phyloP scores from a whole-genome alignment of 2,113 vertebrate genomes.

The Cairina moschata region DNA sequence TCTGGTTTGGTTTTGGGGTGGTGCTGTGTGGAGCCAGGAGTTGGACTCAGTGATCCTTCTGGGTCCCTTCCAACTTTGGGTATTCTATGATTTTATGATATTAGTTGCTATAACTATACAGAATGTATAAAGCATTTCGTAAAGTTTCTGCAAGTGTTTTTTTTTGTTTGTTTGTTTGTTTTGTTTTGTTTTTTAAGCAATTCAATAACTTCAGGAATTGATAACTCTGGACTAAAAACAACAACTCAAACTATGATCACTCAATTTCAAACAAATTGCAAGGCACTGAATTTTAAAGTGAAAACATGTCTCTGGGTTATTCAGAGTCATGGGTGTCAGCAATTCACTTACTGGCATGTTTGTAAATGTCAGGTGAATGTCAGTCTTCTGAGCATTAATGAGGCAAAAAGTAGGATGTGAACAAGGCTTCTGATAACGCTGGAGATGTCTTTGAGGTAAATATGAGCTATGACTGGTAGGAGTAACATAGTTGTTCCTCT shows the following conservation, averaged over 20 bases:
- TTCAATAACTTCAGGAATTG: not conserved
- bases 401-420: not conserved
- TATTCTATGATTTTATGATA: not conserved
- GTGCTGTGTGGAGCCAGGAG: not conserved
- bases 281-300: not conserved
- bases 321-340: not conserved
- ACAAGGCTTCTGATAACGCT: not conserved
- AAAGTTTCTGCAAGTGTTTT: not conserved
- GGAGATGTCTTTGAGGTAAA: not conserved
- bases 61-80: not conserved
- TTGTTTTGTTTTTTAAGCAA: not conserved
- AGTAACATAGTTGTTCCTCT: not conserved
- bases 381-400: not conserved
- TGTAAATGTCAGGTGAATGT: not conserved
- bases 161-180: too few species aligned
- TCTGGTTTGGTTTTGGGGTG: too few species aligned
- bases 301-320: not conserved
- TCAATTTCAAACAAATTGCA: not conserved
- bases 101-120: not conserved
- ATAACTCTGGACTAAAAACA: not conserved
- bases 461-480: not conserved
- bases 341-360: not conserved
- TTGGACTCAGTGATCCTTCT: not conserved
- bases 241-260: not conserved
- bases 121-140: not conserved